Base-by-base conservation (phyloP, 2,113 vertebrate genomes). In the Bujurquina vittata region DNA sequence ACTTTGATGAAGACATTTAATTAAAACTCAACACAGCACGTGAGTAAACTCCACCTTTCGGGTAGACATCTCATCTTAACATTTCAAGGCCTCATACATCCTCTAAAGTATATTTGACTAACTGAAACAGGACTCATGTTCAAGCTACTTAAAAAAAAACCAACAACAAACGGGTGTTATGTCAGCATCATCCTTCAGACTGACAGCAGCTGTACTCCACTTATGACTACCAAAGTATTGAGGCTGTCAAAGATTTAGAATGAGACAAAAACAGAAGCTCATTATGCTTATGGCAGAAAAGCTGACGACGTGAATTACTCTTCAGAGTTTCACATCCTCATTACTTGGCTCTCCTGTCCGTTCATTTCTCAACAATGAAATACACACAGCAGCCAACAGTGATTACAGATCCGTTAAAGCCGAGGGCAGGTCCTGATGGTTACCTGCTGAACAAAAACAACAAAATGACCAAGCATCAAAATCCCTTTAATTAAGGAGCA, bases 241-340 rank as follows among this genome's bases (percentile, higher is more conserved):
- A 0, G 11, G 2, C 5, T 7, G 2, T 33, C 20, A 2, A 18
- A 37, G 40, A 52, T 17, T 80, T 11, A 12, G 1, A 57, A 26
- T 22, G 10, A 75, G 74, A 78, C 37, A 26, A 81, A 76, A 78
- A 5, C 29, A 57, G 52, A 63, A 52, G 26, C 2, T 18, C 37
- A 2, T 54, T 33, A 73, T 11, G 8, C 10, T 22, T 15, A 61
- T n/a, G 54, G 3, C 14, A 75, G 33, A 87, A 78, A 63, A 56
- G 81, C 57, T 87, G 88, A 91, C 77, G 54, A 15, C 10, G 59
- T 61, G 40, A 83, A 79, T 56, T 17, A 55, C 7, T 22, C 56
- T 35, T 10, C 11, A 43, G 11, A 62, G 84, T 93, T 87, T 94
- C 93, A 89, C 83, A 90, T 93, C 92, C 92, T 80, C 84, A 84